Base-by-base conservation (phyloP, 2,113 vertebrate genomes). In the Sebastes schlegelii region DNA sequence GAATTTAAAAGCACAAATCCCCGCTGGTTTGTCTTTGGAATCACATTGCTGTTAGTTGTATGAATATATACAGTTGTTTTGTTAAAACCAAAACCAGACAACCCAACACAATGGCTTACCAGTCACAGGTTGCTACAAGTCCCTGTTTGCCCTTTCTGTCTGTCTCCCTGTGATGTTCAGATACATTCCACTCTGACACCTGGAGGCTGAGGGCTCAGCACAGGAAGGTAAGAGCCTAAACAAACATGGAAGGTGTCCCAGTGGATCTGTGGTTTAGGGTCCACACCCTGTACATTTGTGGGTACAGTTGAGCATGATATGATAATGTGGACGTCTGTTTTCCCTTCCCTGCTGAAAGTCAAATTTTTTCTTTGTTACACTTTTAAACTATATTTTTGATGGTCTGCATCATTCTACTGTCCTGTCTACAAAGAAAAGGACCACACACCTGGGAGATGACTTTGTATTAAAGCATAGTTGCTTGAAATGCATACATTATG, bases 171-270 rank as follows among this genome's bases (percentile, higher is more conserved):
- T 77, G 86, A 80, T 79, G 74, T 86, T 91, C 72, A 23, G 16
- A 12, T 67, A 16, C 92, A 94, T 94, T 94, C 91, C 63, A 93
- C 66, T 64, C 21, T 92, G 93, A 92, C 93, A 94, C 86, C 91
- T 93, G 91, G 92, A 90, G 89, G 89, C 86, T 75, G 78, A 86
- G 69, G 82, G 89, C 86, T 91, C 88, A 89, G 76, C 77, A 58
- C 86, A 90, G 91, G 90, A 92, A 93, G 87, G 52, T 8, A 43
- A n/a, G 80, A 76, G 60, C 73, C 82, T 87, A 65, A 84, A 79
- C 73, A 87, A 86, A 91, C 87, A 89, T 26, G 49, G 74, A 72
- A 52, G 80, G 45, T 79, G 88, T 86, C 82, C 79, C 13, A 5
- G 64, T 46, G 73, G 74, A 73, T 81, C 76, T 64, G 80, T 7